Conservation (phyloP, 2,113 vertebrate species). For the Podilymbus podiceps region DNA sequence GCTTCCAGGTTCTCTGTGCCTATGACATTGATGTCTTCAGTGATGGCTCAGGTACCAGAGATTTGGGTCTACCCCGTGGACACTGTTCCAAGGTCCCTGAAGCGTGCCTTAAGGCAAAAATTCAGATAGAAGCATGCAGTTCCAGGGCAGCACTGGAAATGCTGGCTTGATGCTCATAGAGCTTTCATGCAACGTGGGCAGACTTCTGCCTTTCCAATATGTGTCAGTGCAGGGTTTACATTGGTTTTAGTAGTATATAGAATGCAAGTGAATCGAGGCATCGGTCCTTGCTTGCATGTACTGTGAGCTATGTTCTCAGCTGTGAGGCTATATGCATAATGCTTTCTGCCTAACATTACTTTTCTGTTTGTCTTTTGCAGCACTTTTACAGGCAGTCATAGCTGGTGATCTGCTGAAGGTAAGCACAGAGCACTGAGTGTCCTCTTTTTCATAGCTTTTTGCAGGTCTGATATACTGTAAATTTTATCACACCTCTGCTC, state of each 20-base stretch:
- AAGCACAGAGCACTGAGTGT: slow-evolving; percentile 28
- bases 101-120: neutral
- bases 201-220: neutral
- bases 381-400: slow-evolving; percentile 79
- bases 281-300: neutral
- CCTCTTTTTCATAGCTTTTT: neutral
- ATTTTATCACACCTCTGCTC: slow-evolving; percentile 10
- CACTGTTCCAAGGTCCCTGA: neutral
- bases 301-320: neutral
- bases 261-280: neutral
- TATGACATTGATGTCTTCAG: neutral
- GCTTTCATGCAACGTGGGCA: neutral
- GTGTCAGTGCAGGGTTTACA: neutral
- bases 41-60: neutral
- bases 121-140: neutral
- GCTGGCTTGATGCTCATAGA: neutral
- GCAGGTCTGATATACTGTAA: neutral
- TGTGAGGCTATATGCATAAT: neutral
- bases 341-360: slow-evolving; percentile 39
- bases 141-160: neutral
- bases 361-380: slow-evolving; percentile 71
- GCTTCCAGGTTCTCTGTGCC: neutral
- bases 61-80: neutral
- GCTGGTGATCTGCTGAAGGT: slow-evolving; percentile 80
- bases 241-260: neutral